A percentile compares a stretch with the other conserved stretches of the same genome.
phyloP scores from a whole-genome alignment of 2,888 invertebrate genomes.

The Sinhomidia bicolor region DNA sequence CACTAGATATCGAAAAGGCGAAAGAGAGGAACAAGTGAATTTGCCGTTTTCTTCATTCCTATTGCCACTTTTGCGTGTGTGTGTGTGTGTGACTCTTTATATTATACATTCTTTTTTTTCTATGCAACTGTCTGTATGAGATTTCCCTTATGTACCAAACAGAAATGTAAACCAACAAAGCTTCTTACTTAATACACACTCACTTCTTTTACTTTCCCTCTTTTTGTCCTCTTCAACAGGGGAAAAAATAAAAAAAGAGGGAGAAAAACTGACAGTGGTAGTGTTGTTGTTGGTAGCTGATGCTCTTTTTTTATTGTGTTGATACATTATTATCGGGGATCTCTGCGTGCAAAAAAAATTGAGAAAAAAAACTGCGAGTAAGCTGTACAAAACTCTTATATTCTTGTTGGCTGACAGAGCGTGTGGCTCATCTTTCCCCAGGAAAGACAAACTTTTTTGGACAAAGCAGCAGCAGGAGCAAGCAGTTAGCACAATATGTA shows the following conservation, averaged over 20 bases:
- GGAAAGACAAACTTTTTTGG: neutral
- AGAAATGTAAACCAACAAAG: constrained; percentile 1
- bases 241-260: too few species aligned
- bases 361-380: neutral
- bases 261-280: constrained; percentile 13
- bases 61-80: neutral
- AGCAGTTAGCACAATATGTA: neutral
- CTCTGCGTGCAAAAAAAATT: constrained; percentile 13
- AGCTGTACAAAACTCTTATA: constrained; percentile 9
- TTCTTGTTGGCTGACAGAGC: constrained; percentile 19
- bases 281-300: neutral
- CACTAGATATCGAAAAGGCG: too few species aligned
- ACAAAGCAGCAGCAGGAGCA: neutral
- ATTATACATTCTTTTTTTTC: neutral
- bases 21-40: constrained; percentile 20
- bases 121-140: neutral
- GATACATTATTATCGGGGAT: neutral
- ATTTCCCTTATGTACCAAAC: neutral
- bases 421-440: constrained; percentile 58
- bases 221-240: neutral
- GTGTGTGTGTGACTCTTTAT: too few species aligned
- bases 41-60: neutral
- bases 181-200: neutral
- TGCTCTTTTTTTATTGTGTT: constrained; percentile 20
- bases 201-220: constrained; percentile 11